These are phyloP conservation scores for Echeneis naucrates DNA, from an alignment of 2,797 vertebrate genomes.

Conservation along the genomic window DNA sequence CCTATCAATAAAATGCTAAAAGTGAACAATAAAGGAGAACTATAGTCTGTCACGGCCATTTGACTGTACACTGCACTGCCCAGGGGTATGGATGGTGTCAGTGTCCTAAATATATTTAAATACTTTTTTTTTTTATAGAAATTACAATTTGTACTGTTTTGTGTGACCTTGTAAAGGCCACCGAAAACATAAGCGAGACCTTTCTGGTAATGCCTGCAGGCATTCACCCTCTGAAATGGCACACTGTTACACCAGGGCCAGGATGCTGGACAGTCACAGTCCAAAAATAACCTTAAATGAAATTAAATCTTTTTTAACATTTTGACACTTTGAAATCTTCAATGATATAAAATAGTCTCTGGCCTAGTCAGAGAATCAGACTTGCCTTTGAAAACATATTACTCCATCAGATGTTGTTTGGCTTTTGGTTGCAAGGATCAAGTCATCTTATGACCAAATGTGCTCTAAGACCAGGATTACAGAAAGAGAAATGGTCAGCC, in stretches of 20 bases:
- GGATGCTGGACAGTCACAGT: constrained; percentile 5
- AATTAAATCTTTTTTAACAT: constrained; percentile 21
- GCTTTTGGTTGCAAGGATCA: constrained; percentile 47
- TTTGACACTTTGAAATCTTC: constrained; percentile 50
- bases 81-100: constrained; percentile 27
- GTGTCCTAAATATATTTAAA: constrained; percentile 11
- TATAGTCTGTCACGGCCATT: constrained; percentile 26
- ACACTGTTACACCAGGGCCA: constrained; percentile 32
- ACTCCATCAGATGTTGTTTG: constrained; percentile 39
- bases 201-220: constrained; percentile 26
- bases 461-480: constrained; percentile 33
- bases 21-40: constrained; percentile 43
- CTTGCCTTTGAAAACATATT: constrained; percentile 68
- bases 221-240: constrained; percentile 34
- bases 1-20: constrained; percentile 62
- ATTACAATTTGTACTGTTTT: constrained; percentile 4
- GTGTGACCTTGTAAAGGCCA: constrained; percentile 35
- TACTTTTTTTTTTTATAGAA: constrained; percentile 26
- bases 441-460: constrained; percentile 48
- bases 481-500: constrained; percentile 40
- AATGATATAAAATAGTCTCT: constrained; percentile 40
- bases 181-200: constrained; percentile 26
- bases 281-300: constrained; percentile 51
- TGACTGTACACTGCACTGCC: constrained; percentile 35
- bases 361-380: constrained; percentile 80